Conservation (phyloP, 92 coral and sea anemone genomes). For the Parazoanthus darwini region DNA sequence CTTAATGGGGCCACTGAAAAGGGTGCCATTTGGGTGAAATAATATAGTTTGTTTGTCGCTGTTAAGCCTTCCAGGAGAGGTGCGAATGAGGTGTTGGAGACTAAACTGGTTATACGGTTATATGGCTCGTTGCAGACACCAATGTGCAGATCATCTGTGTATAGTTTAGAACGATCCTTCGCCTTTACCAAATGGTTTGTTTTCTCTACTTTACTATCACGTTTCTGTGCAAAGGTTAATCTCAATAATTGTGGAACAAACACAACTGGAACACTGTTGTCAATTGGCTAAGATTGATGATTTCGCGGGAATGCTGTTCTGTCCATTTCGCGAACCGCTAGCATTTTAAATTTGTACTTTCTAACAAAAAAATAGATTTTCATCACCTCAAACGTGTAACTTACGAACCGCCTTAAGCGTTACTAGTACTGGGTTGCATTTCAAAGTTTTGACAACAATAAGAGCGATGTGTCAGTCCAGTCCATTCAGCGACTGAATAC, state of each 20-base stretch:
- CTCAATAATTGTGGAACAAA: slow-evolving; percentile 84
- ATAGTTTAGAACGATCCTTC: not conserved
- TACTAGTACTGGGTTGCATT: slow-evolving; percentile 21
- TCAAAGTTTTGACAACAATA: slow-evolving; percentile 39
- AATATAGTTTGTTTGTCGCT: slow-evolving; percentile 29
- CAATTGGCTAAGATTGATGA: slow-evolving; percentile 81
- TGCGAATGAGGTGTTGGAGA: slow-evolving; percentile 40
- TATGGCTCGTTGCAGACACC: slow-evolving; percentile 17
- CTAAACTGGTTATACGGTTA: not conserved
- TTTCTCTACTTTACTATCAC: not conserved
- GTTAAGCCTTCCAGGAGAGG: slow-evolving; percentile 38
- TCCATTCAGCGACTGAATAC: slow-evolving; percentile 23
- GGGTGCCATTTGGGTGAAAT: slow-evolving; percentile 12
- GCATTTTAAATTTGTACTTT: slow-evolving; percentile 4
- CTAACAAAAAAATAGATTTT: not conserved
- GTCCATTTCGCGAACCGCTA: not conserved
- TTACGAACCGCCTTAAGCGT: slow-evolving; percentile 11
- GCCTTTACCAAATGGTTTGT: not conserved
- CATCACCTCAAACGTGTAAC: not conserved
- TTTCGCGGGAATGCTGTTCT: slow-evolving; percentile 51
- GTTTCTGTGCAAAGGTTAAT: slow-evolving; percentile 47
- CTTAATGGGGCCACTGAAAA: slow-evolving; percentile 24
- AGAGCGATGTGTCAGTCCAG: slow-evolving; percentile 30
- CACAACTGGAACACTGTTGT: slow-evolving; percentile 78
- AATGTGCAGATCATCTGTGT: not conserved